Percentiles rank a stretch among this genome's conserved stretches.
phyloP scores from a whole-genome alignment of 2,113 vertebrate species.

The Rhea pennata region DNA sequence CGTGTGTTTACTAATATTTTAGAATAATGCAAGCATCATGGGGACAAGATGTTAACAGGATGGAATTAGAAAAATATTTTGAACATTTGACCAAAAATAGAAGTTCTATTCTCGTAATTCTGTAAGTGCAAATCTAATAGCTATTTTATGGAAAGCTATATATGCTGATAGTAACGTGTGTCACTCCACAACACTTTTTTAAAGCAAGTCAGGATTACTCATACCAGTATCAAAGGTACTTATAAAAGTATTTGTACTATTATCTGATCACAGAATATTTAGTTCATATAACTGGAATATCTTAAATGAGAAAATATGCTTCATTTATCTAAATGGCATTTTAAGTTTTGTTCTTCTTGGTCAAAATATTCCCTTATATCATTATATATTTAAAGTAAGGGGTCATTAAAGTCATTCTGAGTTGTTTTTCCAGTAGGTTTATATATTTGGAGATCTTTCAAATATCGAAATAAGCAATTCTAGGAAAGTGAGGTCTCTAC shows the following conservation, averaged over 20 bases:
- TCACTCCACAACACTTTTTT: background rate
- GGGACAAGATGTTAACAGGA: background rate
- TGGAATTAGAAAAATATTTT: conserved; percentile 59
- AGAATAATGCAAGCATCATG: conserved; percentile 62
- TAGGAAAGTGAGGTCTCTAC: background rate
- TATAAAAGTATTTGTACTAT: background rate
- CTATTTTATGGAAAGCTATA: conserved; percentile 24
- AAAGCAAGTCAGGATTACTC: background rate
- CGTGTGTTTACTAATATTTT: conserved; percentile 63
- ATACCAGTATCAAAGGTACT: background rate
- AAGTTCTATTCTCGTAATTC: conserved; percentile 19
- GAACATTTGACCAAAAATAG: conserved; percentile 47
- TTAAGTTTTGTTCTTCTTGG: background rate
- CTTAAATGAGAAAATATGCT: background rate
- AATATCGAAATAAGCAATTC: background rate
- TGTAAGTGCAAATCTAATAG: background rate
- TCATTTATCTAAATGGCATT: background rate
- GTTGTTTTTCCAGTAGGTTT: background rate
- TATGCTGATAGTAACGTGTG: background rate
- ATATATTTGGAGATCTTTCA: background rate
- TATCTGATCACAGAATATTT: background rate
- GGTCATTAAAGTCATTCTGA: background rate
- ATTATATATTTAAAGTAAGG: background rate
- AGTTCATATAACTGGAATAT: background rate
- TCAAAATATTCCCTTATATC: background rate